phyloP scores from a whole-genome alignment of 64 coral and sea anemone species.

The Montipora foliosa region DNA sequence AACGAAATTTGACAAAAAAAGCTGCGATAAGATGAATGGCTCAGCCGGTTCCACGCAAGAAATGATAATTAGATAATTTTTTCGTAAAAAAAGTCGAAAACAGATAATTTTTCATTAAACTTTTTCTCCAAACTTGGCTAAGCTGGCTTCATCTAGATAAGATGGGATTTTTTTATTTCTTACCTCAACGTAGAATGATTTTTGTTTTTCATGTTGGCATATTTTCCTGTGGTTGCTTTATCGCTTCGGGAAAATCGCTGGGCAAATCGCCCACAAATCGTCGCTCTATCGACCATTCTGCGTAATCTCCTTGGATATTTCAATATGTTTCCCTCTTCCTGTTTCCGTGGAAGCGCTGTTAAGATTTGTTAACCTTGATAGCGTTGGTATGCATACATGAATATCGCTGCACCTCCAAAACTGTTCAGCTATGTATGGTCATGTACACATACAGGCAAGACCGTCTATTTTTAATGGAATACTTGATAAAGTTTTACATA shows the following conservation, averaged over 20 bases:
- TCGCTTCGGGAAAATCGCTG: background rate
- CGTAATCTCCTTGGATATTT: conserved; percentile 20
- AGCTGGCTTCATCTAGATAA: background rate
- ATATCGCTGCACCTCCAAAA: conserved; percentile 69
- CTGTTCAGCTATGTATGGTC: conserved; percentile 93
- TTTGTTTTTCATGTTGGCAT: background rate
- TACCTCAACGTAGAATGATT: conserved; percentile 15
- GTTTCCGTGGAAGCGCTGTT: conserved; percentile 45
- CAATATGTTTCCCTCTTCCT: conserved; percentile 24
- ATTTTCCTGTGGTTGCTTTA: background rate
- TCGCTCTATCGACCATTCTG: background rate
- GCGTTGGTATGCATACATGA: conserved; percentile 98
- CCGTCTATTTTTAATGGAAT: conserved; percentile 99
- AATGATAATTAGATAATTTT: conserved; percentile 33
- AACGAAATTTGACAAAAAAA: background rate
- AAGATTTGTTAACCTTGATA: conserved; percentile 70
- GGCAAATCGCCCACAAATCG: background rate
- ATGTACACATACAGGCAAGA: conserved; percentile 75
- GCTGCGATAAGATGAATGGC: conserved; percentile 45
- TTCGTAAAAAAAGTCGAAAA: background rate
- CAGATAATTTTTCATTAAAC: background rate
- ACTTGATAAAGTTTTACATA: conserved; percentile 99
- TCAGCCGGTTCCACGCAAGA: background rate
- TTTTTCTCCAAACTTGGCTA: background rate
- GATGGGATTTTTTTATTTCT: background rate